Evolutionary conservation across 2,888 invertebrate genomes (phyloP).

Genomic region (Hecatera dysodea): DNA sequence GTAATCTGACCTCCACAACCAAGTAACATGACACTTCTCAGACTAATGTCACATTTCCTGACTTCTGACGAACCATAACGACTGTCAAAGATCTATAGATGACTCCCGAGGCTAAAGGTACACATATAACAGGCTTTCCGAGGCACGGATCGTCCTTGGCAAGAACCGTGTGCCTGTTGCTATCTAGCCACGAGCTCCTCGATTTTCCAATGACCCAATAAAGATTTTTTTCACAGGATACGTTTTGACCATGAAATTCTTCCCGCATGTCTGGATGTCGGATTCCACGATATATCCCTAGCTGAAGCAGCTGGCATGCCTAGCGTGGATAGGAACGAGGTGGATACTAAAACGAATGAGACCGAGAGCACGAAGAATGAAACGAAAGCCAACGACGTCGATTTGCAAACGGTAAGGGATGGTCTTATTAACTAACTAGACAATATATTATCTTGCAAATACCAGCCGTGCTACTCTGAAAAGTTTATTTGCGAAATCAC

Average conservation of each 20-base stretch:
- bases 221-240: constrained; percentile 23
- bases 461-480: too few species aligned
- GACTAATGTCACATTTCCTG: too few species aligned
- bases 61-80: too few species aligned
- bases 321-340: neutral
- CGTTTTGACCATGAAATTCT: constrained; percentile 30
- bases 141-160: too few species aligned
- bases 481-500: too few species aligned
- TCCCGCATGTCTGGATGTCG: constrained; percentile 46
- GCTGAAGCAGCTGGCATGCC: constrained; percentile 40
- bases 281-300: constrained; percentile 22
- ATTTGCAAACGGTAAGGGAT: constrained; percentile 25
- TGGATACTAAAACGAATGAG: neutral
- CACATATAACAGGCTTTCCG: too few species aligned
- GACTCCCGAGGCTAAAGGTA: too few species aligned
- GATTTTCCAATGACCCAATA: neutral
- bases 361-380: neutral
- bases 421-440: neutral
- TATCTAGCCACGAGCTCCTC: too few species aligned
- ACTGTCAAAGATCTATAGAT: too few species aligned
- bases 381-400: neutral
- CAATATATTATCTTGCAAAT: neutral
- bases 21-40: too few species aligned
- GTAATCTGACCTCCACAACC: too few species aligned
- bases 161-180: too few species aligned